These are phyloP conservation scores for Darevskia nairensis DNA, from an alignment of 2,797 vertebrate genomes.

Conservation along the genomic window DNA sequence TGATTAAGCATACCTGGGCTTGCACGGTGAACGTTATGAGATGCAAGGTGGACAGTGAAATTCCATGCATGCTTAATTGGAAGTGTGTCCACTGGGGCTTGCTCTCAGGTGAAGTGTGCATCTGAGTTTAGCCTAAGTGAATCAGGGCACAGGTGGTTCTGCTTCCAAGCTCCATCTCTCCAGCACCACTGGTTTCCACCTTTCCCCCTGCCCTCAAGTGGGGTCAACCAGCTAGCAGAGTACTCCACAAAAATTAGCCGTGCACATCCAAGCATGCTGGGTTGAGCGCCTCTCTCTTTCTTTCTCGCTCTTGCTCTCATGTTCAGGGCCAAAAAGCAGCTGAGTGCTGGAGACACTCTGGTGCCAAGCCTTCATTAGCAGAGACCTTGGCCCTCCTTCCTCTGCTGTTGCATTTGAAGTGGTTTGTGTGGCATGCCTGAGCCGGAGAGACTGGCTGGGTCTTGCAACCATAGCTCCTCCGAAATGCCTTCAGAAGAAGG, in stretches of 20 bases:
- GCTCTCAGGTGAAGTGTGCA: background rate
- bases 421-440: constrained; percentile 58
- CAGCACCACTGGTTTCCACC: background rate
- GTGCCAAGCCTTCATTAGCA: constrained; percentile 69
- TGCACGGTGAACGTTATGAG: background rate
- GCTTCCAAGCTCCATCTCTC: constrained; percentile 17
- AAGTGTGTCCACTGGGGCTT: background rate
- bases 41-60: background rate
- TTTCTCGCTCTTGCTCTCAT: background rate
- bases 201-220: constrained; percentile 18
- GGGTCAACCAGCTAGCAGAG: background rate
- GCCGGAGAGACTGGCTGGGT: constrained; percentile 54
- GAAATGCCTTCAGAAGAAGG: background rate
- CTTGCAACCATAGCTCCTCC: background rate
- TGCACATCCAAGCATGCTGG: constrained; percentile 35
- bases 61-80: background rate
- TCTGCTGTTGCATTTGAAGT: constrained; percentile 70
- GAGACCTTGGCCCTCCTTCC: constrained; percentile 62
- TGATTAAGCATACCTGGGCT: background rate
- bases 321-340: constrained; percentile 31
- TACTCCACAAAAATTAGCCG: background rate
- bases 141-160: background rate
- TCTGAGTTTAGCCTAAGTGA: background rate
- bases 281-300: background rate
- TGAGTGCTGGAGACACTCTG: constrained; percentile 46